Conservation (phyloP, 2,797 vertebrate species). For the Crax fasciolata region DNA sequence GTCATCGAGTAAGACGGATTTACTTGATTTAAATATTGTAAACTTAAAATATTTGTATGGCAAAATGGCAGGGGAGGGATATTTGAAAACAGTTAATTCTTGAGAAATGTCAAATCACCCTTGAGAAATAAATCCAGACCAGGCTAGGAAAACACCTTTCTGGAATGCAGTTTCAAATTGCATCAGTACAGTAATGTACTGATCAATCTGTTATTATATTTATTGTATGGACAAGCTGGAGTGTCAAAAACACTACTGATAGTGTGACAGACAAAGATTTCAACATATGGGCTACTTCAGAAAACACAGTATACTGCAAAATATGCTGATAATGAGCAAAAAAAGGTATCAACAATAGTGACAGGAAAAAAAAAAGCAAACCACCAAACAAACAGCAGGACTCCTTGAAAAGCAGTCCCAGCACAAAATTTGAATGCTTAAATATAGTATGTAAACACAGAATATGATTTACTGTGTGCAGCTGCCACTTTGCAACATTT, state of each 20-base stretch:
- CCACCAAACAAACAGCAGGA: not conserved
- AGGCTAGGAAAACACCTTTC: not conserved
- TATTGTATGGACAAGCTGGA: not conserved
- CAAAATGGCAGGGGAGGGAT: not conserved
- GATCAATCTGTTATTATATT: not conserved
- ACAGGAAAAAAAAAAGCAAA: not conserved
- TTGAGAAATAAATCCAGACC: not conserved
- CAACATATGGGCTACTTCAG: not conserved
- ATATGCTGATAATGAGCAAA: not conserved
- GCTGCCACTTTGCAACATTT: not conserved
- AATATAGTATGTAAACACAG: not conserved
- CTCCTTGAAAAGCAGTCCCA: not conserved
- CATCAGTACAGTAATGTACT: not conserved
- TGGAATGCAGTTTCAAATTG: not conserved
- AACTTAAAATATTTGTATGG: not conserved
- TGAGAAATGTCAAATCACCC: not conserved
- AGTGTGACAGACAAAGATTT: not conserved
- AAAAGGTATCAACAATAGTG: not conserved
- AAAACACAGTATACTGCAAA: not conserved
- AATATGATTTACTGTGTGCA: not conserved
- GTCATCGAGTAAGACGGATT: not conserved
- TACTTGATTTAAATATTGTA: slow-evolving; percentile 32
- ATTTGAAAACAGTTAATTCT: not conserved
- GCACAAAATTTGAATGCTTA: not conserved
- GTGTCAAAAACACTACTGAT: not conserved